A percentile compares a stretch with the other conserved stretches of the same genome.
These are phyloP conservation scores for Struthio camelus DNA, from an alignment of 2,113 vertebrate species.

Conservation along the genomic window DNA sequence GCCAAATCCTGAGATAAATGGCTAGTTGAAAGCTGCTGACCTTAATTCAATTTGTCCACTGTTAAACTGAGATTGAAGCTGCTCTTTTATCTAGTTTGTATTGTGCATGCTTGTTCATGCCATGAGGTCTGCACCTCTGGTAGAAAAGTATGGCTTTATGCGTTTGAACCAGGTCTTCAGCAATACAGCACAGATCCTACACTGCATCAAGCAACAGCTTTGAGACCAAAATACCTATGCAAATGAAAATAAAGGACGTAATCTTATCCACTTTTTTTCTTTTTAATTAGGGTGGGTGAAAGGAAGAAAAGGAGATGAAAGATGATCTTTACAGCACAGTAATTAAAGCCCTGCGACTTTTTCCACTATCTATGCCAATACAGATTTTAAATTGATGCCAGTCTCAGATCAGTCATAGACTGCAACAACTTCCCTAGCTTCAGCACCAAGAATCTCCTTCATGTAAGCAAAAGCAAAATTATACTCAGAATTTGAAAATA, in stretches of 20 bases:
- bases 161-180: background rate
- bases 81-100: background rate
- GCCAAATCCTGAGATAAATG: background rate
- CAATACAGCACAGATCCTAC: background rate
- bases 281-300: background rate
- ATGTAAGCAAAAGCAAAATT: background rate
- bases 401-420: background rate
- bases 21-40: background rate
- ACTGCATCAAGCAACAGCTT: background rate
- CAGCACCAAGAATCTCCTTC: background rate
- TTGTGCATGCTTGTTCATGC: rapidly evolving
- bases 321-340: background rate
- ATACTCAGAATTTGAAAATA: background rate
- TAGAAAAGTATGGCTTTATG: background rate
- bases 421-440: background rate
- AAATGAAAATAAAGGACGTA: background rate
- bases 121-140: background rate
- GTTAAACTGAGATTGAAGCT: background rate
- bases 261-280: background rate
- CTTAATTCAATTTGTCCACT: background rate
- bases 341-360: background rate
- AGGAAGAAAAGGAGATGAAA: background rate
- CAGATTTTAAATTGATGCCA: background rate
- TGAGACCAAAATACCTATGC: background rate
- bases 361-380: background rate